phyloP scores from a whole-genome alignment of 2,113 vertebrate species.

The Hyaena hyaena region DNA sequence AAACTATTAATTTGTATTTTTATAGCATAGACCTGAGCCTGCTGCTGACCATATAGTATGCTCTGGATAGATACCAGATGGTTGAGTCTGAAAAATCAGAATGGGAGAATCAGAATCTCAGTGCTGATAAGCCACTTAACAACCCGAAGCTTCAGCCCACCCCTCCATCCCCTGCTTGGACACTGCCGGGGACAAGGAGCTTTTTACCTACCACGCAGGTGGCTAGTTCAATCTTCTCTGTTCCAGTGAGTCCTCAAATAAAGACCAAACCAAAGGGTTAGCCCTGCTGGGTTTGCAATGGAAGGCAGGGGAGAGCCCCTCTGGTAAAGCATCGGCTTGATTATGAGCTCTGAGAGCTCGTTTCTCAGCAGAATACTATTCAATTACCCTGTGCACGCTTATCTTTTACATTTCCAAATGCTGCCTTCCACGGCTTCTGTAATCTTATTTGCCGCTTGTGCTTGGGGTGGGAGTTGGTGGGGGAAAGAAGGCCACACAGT shows the following conservation, averaged over 20 bases:
- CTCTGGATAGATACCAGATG: neutral
- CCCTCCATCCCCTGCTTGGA: neutral
- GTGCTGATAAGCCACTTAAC: no score
- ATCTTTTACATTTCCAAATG: slow-evolving; percentile 6
- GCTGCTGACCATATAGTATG: neutral
- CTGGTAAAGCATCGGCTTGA: neutral
- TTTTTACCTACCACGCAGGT: rapidly evolving
- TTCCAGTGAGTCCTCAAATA: neutral
- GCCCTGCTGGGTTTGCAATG: neutral
- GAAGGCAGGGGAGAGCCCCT: neutral
- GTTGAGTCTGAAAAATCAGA: neutral
- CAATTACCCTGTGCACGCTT: neutral
- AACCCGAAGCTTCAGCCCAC: no score
- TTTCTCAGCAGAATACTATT: slow-evolving; percentile 41
- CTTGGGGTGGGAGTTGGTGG: neutral
- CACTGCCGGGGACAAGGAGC: neutral
- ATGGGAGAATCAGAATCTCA: neutral
- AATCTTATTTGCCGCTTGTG: neutral
- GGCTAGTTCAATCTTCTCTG: rapidly evolving
- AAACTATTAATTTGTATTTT: neutral
- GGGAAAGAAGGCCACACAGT: neutral
- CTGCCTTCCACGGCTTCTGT: neutral
- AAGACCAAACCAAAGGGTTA: neutral
- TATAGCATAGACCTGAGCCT: neutral
- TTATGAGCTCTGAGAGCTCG: neutral